Evolutionary conservation across 2,888 invertebrate species (phyloP).

Genomic region (Ctena decussata): DNA sequence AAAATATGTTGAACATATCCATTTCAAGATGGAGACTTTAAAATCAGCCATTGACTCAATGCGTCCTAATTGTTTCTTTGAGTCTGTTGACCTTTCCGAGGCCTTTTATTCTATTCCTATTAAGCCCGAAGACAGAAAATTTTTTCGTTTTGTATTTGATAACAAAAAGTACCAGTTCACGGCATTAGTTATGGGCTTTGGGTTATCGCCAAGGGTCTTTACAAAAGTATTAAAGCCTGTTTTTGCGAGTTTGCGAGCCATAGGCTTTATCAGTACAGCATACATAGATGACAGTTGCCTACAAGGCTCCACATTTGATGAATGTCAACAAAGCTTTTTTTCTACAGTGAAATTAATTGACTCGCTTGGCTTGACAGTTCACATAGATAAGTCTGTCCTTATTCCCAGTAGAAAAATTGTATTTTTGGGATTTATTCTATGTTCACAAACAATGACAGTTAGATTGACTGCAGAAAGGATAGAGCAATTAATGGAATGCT

Average conservation of each 20-base stretch:
- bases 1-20: slow-evolving; percentile 32
- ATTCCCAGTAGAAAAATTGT: slow-evolving; percentile 47
- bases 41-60: slow-evolving; percentile 28
- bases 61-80: slow-evolving; percentile 42
- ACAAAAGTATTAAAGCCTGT: no score
- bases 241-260: slow-evolving; percentile 47
- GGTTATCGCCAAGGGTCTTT: slow-evolving; percentile 27
- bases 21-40: slow-evolving; percentile 59
- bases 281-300: slow-evolving; percentile 57
- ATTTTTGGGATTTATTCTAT: slow-evolving; percentile 56
- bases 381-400: slow-evolving; percentile 57
- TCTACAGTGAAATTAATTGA: slow-evolving; percentile 36
- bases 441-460: slow-evolving; percentile 48
- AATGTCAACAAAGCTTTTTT: slow-evolving; percentile 28
- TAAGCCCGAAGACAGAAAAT: slow-evolving; percentile 34
- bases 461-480: slow-evolving; percentile 27
- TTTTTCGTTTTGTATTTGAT: slow-evolving; percentile 40
- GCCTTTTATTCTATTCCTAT: slow-evolving; percentile 49
- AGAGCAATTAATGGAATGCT: background rate
- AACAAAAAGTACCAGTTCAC: slow-evolving; percentile 38
- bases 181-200: slow-evolving; percentile 34
- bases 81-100: slow-evolving; percentile 45
- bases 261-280: slow-evolving; percentile 13
- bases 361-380: slow-evolving; percentile 56
- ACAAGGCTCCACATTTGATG: slow-evolving; percentile 24